These are phyloP conservation scores for Pollenia labialis DNA, from an alignment of 2,888 invertebrate genomes.

Conservation along the genomic window DNA sequence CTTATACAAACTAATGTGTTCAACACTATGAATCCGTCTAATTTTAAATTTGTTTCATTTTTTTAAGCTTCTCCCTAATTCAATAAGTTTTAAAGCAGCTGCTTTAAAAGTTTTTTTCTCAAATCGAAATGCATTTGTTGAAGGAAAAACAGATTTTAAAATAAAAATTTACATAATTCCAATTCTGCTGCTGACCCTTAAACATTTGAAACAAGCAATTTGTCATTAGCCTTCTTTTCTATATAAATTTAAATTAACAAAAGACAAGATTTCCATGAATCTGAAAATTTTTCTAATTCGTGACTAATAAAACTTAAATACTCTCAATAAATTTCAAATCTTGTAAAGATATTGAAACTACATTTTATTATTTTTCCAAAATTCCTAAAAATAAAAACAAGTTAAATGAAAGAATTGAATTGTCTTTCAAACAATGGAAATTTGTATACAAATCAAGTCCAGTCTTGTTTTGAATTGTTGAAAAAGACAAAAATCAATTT, in stretches of 20 bases:
- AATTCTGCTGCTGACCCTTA: background rate
- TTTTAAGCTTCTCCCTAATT: background rate
- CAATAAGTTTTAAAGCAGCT: constrained; percentile 28
- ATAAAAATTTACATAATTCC: constrained; percentile 43
- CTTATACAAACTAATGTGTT: background rate
- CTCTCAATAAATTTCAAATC: constrained; percentile 41
- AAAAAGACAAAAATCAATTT: constrained; percentile 13
- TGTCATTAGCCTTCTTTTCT: constrained; percentile 9
- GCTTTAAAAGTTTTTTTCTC: background rate
- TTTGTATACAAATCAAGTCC: constrained; percentile 25
- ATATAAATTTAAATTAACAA: background rate
- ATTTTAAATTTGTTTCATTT: constrained; percentile 10
- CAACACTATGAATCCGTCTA: background rate
- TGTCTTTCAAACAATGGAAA: constrained; percentile 13
- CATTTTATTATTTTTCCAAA: background rate
- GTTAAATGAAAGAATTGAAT: background rate
- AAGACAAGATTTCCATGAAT: constrained; percentile 2
- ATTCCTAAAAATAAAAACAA: background rate
- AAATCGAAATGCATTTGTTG: constrained; percentile 12
- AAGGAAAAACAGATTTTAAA: background rate
- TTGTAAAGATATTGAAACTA: constrained; percentile 16
- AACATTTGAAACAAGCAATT: constrained; percentile 23
- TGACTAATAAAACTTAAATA: constrained; percentile 58
- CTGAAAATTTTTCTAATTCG: constrained; percentile 23
- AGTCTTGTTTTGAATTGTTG: constrained; percentile 13